Base-by-base conservation (phyloP, 2,797 vertebrate species). In the Sylvilagus floridanus region DNA sequence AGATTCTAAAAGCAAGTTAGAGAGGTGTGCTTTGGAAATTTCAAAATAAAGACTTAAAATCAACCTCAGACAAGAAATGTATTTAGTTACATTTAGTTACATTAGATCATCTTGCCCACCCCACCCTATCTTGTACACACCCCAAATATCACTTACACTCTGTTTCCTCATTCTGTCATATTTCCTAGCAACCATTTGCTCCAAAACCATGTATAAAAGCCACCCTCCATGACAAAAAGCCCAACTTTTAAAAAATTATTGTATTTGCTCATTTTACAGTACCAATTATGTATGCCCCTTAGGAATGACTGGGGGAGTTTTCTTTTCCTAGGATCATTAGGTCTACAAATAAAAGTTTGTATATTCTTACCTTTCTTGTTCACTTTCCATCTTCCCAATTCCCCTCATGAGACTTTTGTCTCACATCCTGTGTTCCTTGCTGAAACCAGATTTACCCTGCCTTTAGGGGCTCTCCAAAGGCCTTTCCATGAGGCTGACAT, bases 121-220 rank as follows among this genome's bases (percentile, higher is more conserved):
- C 81, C 87, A 19, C 95, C 95, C 95, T 93, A 50, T 91, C 84
- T 54, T 16, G 85, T 57, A 93, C 96, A 95, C 96, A 97, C 92
- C 96, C 97, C 72, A 63, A 95, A 95, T 97, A 96, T 96, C 95
- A 78, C 83, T 97, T 95, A 97, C 93, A 91, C 75, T 87, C 83
- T 94, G 68, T 96, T 97, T 97, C 93, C 95, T 97, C 71, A 87
- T 96, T 96, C 94, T 94, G 92, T 96, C 93, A 32, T 93, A 94
- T 96, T 95, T 94, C 96, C 96, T 97, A 96, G 95, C 96, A 97
- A 97, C 95, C 72, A 73, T 47, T 88, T 75, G 26, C 88, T 97
- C 88, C 92, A 96, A 95, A 96, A 92, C 83, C 93, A 88, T 93
- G 88, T 75, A 42, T 86, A 71, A 94, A 96, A 95, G 63, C 79